Evolutionary conservation across 2,797 vertebrate genomes (phyloP).

Genomic region (Eospalax fontanierii): DNA sequence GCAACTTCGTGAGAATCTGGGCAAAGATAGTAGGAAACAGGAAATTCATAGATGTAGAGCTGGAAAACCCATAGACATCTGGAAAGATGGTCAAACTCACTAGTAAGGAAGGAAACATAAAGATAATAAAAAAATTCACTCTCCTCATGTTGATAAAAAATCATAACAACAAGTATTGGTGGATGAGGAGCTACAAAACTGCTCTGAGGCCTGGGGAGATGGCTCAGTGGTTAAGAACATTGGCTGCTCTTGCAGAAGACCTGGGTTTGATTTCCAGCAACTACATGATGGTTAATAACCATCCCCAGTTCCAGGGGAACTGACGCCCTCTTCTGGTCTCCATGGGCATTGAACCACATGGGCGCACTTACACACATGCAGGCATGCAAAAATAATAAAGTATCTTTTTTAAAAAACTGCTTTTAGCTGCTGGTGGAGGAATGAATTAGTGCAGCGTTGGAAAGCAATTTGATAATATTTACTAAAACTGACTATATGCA

Average conservation of each 20-base stretch:
- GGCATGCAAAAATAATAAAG: too few relatives aligned
- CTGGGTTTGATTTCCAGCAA: too few relatives aligned
- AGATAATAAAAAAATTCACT: neutral
- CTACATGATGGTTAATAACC: too few relatives aligned
- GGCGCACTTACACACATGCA: too few relatives aligned
- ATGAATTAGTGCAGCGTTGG: neutral
- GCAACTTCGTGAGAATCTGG: neutral
- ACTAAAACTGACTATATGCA: neutral
- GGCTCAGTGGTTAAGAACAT: too few relatives aligned
- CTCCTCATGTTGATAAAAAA: neutral
- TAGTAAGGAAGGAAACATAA: neutral
- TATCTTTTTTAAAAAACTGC: too few relatives aligned
- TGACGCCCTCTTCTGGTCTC: too few relatives aligned
- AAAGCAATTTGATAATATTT: slow-evolving; percentile 24
- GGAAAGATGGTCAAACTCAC: slow-evolving; percentile 8
- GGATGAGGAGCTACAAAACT: neutral
- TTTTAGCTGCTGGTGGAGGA: neutral
- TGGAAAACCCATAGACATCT: neutral
- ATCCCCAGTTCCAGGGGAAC: too few relatives aligned
- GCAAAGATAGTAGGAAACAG: neutral
- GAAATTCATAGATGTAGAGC: neutral
- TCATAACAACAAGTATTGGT: neutral
- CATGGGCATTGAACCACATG: too few relatives aligned
- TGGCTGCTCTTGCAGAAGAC: too few relatives aligned
- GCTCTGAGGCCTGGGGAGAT: neutral